Conservation (phyloP, 2,113 vertebrate species). For the Camelus bactrianus region DNA sequence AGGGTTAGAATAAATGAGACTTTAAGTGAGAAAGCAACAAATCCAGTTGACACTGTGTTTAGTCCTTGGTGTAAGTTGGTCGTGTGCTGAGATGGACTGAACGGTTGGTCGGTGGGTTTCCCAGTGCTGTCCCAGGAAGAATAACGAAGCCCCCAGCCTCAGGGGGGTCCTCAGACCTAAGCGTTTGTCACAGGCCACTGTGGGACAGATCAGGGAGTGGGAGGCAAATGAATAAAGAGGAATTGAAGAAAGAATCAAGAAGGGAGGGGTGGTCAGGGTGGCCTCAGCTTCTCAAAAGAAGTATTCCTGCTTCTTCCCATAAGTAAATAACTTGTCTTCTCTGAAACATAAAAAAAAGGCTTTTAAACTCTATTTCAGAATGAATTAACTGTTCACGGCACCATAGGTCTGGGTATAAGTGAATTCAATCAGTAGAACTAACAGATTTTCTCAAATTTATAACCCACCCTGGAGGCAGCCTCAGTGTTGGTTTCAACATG, state of each 20-base stretch:
- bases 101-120: background rate
- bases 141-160: rapidly evolving
- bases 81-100: too few species aligned
- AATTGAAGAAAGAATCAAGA: rapidly evolving
- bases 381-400: background rate
- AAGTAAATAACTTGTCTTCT: background rate
- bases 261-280: background rate
- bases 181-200: rapidly evolving
- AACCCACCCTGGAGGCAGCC: background rate
- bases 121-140: background rate
- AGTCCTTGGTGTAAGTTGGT: rapidly evolving
- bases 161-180: rapidly evolving
- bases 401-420: background rate
- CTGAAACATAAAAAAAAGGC: background rate
- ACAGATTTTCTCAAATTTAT: background rate
- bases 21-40: background rate
- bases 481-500: rapidly evolving
- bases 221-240: too few species aligned
- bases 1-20: background rate
- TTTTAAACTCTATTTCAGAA: background rate
- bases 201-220: rapidly evolving
- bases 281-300: too few species aligned
- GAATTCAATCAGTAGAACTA: background rate
- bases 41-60: background rate
- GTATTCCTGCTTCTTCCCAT: background rate